Conservation (phyloP, 1,140 invertebrate species). For the Neodiprion virginianus region DNA sequence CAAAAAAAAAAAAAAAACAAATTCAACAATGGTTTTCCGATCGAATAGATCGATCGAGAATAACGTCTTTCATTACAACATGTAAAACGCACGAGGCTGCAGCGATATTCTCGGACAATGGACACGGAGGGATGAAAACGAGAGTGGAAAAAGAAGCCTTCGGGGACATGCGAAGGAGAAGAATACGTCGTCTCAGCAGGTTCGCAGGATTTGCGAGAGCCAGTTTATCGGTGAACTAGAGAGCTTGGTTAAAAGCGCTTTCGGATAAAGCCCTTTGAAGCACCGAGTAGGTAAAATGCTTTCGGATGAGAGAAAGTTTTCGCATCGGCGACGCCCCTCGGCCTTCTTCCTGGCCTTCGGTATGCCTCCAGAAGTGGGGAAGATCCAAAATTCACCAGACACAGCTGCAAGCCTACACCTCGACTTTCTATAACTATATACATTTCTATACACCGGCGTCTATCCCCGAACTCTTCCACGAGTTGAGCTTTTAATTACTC, state of each 20-base stretch:
- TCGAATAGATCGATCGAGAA: no score
- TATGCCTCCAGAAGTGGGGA: background rate
- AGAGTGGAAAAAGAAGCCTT: no score
- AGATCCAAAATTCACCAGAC: background rate
- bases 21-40: no score
- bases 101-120: background rate
- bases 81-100: background rate
- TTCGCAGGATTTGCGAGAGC: background rate
- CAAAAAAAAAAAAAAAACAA: no score
- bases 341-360: background rate
- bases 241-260: background rate
- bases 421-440: no score
- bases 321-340: no score
- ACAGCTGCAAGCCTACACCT: background rate
- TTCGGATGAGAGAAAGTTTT: background rate
- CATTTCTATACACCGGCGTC: background rate
- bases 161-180: background rate
- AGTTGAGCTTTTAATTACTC: conserved; percentile 5
- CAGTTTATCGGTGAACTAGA: conserved; percentile 2
- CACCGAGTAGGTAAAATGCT: background rate
- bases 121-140: background rate
- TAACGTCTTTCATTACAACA: background rate
- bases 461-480: background rate
- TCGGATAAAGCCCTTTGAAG: background rate
- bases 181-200: background rate